Conservation (phyloP, 2,888 invertebrate species). For the Diplazon laetatorius region DNA sequence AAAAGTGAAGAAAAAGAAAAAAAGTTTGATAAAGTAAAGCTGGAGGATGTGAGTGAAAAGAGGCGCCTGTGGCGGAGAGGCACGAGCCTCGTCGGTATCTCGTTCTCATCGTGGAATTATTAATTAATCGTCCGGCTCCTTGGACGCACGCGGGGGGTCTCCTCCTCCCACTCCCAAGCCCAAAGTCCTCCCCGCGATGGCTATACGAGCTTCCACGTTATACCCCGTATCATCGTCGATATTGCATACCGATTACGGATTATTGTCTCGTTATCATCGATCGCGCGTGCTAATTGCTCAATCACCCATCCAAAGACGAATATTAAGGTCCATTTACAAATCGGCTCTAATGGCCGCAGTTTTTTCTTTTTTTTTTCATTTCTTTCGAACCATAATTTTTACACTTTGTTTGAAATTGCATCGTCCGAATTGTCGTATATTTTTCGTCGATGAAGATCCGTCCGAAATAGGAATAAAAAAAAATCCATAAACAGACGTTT, state of each 20-base stretch:
- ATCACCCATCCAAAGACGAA: not conserved
- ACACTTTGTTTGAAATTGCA: too few species aligned
- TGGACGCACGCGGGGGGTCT: not conserved
- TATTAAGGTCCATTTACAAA: slow-evolving; percentile 17
- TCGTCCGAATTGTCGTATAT: too few species aligned
- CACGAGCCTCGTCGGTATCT: slow-evolving; percentile 68
- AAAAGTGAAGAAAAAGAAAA: slow-evolving; percentile 33
- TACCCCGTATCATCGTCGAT: slow-evolving; percentile 12
- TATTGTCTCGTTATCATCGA: slow-evolving; percentile 17
- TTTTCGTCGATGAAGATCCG: too few species aligned
- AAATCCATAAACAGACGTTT: not conserved
- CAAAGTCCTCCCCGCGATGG: slow-evolving; percentile 23
- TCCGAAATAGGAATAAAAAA: too few species aligned
- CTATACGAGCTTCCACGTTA: slow-evolving; percentile 29
- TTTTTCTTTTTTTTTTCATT: not conserved
- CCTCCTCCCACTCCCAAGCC: not conserved
- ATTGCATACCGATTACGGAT: slow-evolving; percentile 3
- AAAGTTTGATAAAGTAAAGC: slow-evolving; percentile 45
- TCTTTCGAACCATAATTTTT: not conserved
- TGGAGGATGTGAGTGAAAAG: not conserved
- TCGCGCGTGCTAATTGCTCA: slow-evolving; percentile 25
- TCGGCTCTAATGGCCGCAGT: not conserved
- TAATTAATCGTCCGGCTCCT: slow-evolving; percentile 74
- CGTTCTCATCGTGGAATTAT: slow-evolving; percentile 79
- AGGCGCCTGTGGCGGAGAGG: slow-evolving; percentile 50